Conservation (phyloP, 2,888 invertebrate genomes). For the Cantharis nigra region DNA sequence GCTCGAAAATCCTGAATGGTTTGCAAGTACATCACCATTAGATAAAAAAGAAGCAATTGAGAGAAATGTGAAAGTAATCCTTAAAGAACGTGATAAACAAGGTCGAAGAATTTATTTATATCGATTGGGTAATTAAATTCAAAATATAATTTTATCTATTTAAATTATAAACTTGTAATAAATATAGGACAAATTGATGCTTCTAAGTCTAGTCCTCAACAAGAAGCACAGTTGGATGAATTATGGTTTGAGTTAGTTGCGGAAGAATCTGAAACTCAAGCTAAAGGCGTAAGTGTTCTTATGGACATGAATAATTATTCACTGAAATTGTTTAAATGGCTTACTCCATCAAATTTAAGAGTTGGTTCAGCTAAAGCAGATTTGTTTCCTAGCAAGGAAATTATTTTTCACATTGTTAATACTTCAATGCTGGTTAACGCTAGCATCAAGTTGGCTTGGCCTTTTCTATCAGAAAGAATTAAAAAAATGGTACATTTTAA, state of each 20-base stretch:
- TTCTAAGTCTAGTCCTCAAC: constrained; percentile 19
- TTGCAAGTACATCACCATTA: constrained; percentile 41
- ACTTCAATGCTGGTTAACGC: constrained; percentile 43
- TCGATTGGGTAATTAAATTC: constrained; percentile 46
- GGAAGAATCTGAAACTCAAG: constrained; percentile 46
- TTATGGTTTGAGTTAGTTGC: constrained; percentile 50
- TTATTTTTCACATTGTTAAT: constrained; percentile 49
- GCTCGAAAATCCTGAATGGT: constrained; percentile 49
- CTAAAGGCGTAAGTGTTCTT: constrained; percentile 50
- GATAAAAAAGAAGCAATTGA: constrained; percentile 43
- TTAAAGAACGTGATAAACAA: constrained; percentile 46
- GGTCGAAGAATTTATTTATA: constrained; percentile 50
- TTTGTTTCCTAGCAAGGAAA: constrained; percentile 45
- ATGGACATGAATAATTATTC: constrained; percentile 49
- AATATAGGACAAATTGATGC: constrained; percentile 42
- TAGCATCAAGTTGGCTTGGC: constrained; percentile 47
- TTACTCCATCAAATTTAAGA: constrained; percentile 47
- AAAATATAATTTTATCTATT: not conserved
- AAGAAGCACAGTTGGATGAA: constrained; percentile 41
- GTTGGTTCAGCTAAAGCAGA: constrained; percentile 42
- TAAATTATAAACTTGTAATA: not conserved
- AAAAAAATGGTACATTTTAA: constrained; percentile 37
- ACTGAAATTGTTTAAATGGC: constrained; percentile 47
- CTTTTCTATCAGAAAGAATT: constrained; percentile 45
- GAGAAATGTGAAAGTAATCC: constrained; percentile 45